Conservation (phyloP, 2,888 invertebrate genomes). For the Drosophila suboccidentalis region DNA sequence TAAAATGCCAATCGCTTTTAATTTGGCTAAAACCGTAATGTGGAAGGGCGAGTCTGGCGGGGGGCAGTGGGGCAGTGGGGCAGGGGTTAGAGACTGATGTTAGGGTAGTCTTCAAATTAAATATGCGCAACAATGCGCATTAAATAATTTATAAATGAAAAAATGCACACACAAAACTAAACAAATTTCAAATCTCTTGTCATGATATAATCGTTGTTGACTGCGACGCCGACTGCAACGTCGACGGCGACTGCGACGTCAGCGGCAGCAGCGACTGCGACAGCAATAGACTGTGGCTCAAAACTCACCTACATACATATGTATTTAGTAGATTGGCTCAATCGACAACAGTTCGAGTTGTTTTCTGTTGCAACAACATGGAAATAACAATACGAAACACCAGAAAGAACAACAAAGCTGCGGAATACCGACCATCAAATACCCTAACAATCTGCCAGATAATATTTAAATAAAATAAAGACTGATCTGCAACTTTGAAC, state of each 20-base stretch:
- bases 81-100: not conserved
- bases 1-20: constrained; percentile 63
- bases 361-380: constrained; percentile 56
- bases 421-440: not conserved
- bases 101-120: constrained; percentile 16
- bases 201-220: constrained; percentile 66
- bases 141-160: constrained; percentile 76
- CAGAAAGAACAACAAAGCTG: constrained; percentile 3
- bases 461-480: too few species aligned
- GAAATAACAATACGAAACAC: constrained; percentile 17
- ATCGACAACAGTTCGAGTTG: constrained; percentile 55
- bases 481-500: too few species aligned
- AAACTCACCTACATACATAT: constrained; percentile 17
- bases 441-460: not conserved
- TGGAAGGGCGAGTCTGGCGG: not conserved
- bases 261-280: constrained; percentile 4
- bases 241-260: constrained; percentile 1
- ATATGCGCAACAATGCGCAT: constrained; percentile 75
- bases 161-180: constrained; percentile 74
- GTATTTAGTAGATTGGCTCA: constrained; percentile 49
- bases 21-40: constrained; percentile 31
- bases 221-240: not conserved
- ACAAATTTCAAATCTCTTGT: constrained; percentile 69
- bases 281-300: constrained; percentile 13
- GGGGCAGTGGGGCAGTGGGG: not conserved